These are phyloP conservation scores for Odiellus spinosus DNA, from an alignment of 2,888 invertebrate genomes.

Conservation along the genomic window DNA sequence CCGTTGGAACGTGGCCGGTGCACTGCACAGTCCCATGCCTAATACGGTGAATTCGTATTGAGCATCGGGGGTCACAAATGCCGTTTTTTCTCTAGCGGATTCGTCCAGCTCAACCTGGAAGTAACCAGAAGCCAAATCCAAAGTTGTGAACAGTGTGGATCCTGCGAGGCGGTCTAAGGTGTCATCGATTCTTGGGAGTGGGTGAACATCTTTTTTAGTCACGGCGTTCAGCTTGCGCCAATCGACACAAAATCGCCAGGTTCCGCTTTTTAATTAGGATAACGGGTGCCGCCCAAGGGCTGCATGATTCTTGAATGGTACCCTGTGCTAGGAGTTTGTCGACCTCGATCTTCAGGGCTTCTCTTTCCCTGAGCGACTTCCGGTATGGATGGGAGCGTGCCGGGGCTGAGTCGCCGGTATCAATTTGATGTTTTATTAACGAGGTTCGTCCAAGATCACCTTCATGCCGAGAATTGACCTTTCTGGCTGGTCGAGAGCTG, in stretches of 20 bases:
- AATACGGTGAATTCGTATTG: not conserved
- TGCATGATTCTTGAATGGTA: too few relatives aligned
- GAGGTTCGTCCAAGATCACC: too few relatives aligned
- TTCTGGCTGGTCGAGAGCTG: too few relatives aligned
- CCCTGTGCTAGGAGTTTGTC: too few relatives aligned
- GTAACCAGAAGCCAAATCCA: slow-evolving; percentile 1
- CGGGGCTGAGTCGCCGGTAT: too few relatives aligned
- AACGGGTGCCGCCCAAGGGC: too few relatives aligned
- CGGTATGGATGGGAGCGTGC: too few relatives aligned
- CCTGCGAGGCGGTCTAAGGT: not conserved
- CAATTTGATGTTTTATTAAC: too few relatives aligned
- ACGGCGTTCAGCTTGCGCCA: not conserved
- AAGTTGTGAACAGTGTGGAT: not conserved
- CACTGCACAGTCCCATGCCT: not conserved
- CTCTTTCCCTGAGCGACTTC: too few relatives aligned
- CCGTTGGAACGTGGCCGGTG: not conserved
- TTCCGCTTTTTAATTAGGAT: not conserved
- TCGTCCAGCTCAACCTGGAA: not conserved
- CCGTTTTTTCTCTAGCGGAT: not conserved
- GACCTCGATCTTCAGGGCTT: too few relatives aligned
- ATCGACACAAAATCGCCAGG: not conserved
- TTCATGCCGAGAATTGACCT: too few relatives aligned
- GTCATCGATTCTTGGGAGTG: not conserved
- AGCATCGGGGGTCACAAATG: slow-evolving; percentile 17
- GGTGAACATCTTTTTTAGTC: not conserved